These are phyloP conservation scores for Timema podura DNA, from an alignment of 2,888 invertebrate genomes.

Conservation along the genomic window DNA sequence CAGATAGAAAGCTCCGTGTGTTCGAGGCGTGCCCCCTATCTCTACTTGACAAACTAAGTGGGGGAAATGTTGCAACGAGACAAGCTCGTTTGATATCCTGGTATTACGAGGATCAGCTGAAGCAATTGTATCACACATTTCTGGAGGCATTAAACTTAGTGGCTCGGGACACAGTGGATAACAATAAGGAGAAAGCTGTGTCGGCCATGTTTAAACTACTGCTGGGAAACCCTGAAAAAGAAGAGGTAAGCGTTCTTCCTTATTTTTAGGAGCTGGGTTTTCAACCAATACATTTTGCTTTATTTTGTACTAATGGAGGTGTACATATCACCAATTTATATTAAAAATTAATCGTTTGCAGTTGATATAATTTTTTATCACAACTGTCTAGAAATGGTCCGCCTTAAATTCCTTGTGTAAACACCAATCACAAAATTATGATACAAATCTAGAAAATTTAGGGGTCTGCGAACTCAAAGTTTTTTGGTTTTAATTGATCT, in stretches of 20 bases:
- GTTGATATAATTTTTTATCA: too few species aligned
- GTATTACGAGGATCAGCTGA: conserved; percentile 87
- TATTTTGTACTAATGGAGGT: too few species aligned
- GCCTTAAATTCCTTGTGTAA: too few species aligned
- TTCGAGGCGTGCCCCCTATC: conserved; percentile 63
- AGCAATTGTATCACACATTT: conserved; percentile 61
- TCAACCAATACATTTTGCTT: too few species aligned
- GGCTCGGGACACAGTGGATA: conserved; percentile 73
- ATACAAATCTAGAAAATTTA: too few species aligned
- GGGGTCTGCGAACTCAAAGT: too few species aligned
- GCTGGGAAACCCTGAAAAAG: conserved; percentile 76
- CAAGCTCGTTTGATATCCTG: conserved; percentile 68
- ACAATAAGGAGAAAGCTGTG: conserved; percentile 76
- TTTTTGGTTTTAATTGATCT: too few species aligned
- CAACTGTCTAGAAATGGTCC: too few species aligned
- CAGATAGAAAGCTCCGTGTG: conserved; percentile 58
- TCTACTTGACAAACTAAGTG: conserved; percentile 54
- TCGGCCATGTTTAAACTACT: conserved; percentile 69
- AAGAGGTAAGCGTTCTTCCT: conserved; percentile 56
- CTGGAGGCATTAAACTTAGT: conserved; percentile 67
- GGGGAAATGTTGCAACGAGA: conserved; percentile 58
- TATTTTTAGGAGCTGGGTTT: neutral
- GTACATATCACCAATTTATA: too few species aligned
- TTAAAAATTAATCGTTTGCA: too few species aligned
- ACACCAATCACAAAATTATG: too few species aligned